Conservation (phyloP, 2,113 vertebrate genomes). For the Poecilia latipinna region DNA sequence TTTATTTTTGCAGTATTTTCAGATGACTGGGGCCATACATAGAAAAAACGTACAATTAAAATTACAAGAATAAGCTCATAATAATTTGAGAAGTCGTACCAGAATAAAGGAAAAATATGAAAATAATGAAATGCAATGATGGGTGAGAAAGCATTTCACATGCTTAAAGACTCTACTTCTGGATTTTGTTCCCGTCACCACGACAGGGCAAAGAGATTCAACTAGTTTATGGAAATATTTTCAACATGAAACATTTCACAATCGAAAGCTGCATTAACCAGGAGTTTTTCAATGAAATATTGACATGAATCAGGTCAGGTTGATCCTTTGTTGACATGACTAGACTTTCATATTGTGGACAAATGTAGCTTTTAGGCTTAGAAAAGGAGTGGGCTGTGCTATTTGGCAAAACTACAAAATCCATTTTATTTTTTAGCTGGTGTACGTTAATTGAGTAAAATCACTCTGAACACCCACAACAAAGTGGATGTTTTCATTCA, state of each 20-base stretch:
- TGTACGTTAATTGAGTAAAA: neutral
- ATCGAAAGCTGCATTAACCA: neutral
- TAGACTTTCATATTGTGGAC: neutral
- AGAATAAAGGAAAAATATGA: too few species aligned
- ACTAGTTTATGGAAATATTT: neutral
- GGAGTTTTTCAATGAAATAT: neutral
- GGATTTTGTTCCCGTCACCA: neutral
- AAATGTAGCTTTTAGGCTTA: neutral
- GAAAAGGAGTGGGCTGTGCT: neutral
- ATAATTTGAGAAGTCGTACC: too few species aligned
- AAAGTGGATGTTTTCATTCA: neutral
- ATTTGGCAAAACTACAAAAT: neutral
- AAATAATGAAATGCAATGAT: too few species aligned
- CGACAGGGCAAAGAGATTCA: neutral
- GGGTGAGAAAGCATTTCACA: too few species aligned
- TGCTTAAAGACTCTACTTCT: too few species aligned
- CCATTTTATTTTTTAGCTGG: neutral
- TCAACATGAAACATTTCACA: neutral
- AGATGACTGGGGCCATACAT: too few species aligned
- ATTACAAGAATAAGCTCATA: too few species aligned
- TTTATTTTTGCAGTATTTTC: too few species aligned
- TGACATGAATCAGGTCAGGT: neutral
- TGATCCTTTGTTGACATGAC: neutral
- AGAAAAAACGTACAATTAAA: too few species aligned
- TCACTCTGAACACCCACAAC: neutral